These are phyloP conservation scores for Cladorhizidae sp. DNA, from an alignment of 37 sponge, comb jelly and placozoan genomes.

Conservation along the genomic window DNA sequence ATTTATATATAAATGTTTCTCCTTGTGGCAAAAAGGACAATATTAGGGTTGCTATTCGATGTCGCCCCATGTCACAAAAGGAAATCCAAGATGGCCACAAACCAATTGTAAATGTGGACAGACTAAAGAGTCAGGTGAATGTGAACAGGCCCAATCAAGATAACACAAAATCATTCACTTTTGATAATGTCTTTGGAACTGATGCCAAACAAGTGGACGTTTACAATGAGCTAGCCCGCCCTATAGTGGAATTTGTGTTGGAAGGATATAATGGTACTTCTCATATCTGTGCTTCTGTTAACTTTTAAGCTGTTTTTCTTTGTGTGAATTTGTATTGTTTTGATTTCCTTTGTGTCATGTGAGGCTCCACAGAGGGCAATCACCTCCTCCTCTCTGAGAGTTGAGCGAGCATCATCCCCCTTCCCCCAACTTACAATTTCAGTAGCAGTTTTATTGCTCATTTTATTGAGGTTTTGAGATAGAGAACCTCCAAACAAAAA, in stretches of 20 bases:
- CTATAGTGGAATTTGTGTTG: slow-evolving; percentile 92
- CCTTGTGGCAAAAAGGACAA: too few species aligned
- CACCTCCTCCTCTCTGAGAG: neutral
- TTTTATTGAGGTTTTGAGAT: too few species aligned
- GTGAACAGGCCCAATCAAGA: neutral
- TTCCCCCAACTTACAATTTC: too few species aligned
- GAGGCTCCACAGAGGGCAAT: neutral
- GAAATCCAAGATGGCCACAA: slow-evolving; percentile 41
- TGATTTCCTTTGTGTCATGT: neutral
- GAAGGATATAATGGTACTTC: slow-evolving; percentile 95
- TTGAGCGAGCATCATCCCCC: too few species aligned
- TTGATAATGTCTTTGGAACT: slow-evolving; percentile 91
- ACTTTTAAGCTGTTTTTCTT: too few species aligned
- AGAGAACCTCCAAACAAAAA: too few species aligned
- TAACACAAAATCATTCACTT: slow-evolving; percentile 63
- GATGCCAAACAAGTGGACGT: slow-evolving; percentile 88
- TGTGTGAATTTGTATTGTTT: neutral
- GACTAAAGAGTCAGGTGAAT: slow-evolving; percentile 54
- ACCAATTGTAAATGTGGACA: slow-evolving; percentile 62
- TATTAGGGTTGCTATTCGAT: slow-evolving; percentile 91
- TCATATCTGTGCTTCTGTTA: too few species aligned
- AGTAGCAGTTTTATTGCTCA: too few species aligned
- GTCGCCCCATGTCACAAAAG: slow-evolving; percentile 76
- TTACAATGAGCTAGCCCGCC: slow-evolving; percentile 88
- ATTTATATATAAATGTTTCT: too few species aligned